phyloP scores from a whole-genome alignment of 2,888 invertebrate genomes.

The Philereme transversata region DNA sequence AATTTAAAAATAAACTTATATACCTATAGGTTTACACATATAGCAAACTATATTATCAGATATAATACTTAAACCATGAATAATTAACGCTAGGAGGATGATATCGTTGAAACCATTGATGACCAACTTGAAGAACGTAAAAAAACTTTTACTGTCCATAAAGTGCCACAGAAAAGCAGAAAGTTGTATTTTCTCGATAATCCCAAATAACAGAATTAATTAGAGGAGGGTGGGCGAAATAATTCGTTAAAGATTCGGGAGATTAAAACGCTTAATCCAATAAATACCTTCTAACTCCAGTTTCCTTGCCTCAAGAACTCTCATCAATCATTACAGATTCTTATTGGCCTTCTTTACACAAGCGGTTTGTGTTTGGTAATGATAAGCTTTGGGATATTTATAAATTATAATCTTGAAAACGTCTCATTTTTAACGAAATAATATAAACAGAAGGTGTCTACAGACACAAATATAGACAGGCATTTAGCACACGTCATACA shows the following conservation, averaged over 20 bases:
- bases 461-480: too few species aligned
- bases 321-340: slow-evolving; percentile 68
- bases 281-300: slow-evolving; percentile 60
- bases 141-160: too few species aligned
- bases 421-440: not conserved
- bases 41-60: too few species aligned
- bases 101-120: too few species aligned
- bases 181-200: slow-evolving; percentile 46
- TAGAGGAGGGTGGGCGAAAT: slow-evolving; percentile 51
- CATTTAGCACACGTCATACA: too few species aligned
- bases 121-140: too few species aligned
- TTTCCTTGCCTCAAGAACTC: slow-evolving; percentile 48
- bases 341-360: slow-evolving; percentile 42
- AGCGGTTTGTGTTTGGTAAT: slow-evolving; percentile 29
- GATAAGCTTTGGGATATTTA: slow-evolving; percentile 21
- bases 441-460: too few species aligned
- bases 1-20: too few species aligned
- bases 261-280: slow-evolving; percentile 65
- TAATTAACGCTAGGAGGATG: too few species aligned
- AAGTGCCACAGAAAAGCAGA: slow-evolving; percentile 1
- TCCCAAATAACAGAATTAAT: slow-evolving; percentile 67
- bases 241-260: slow-evolving; percentile 52
- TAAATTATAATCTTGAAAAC: slow-evolving; percentile 14
- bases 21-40: too few species aligned
- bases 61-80: too few species aligned